A percentile compares a stretch with the other conserved stretches of the same genome.
Evolutionary conservation across 2,888 invertebrate genomes (phyloP).

Genomic region (Epistrophella euchroma): DNA sequence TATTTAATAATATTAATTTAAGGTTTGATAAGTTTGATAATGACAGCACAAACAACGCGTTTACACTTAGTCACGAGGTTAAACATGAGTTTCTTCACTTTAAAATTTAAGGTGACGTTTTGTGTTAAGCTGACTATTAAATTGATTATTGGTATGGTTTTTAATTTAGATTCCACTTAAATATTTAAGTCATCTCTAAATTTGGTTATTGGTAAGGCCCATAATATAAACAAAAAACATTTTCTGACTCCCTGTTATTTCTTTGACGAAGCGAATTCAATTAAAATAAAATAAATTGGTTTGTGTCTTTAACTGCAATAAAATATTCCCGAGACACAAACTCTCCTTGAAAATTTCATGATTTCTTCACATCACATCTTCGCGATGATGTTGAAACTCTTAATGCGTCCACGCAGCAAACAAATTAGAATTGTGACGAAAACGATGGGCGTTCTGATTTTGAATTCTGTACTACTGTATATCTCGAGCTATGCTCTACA

Average conservation of each 20-base stretch:
- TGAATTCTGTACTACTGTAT: slow-evolving; percentile 33
- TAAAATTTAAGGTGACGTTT: no score
- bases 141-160: no score
- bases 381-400: slow-evolving; percentile 67
- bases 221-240: background rate
- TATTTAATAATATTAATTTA: no score
- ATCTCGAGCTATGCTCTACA: slow-evolving; percentile 53
- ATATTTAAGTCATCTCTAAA: no score
- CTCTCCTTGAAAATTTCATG: slow-evolving; percentile 21
- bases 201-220: no score
- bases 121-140: no score
- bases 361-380: slow-evolving; percentile 47
- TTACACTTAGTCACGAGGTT: no score
- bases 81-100: no score
- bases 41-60: no score
- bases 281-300: slow-evolving; percentile 28
- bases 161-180: no score
- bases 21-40: no score
- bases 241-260: background rate
- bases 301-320: slow-evolving; percentile 38
- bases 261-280: slow-evolving; percentile 3
- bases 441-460: slow-evolving; percentile 44
- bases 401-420: slow-evolving; percentile 50
- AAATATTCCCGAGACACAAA: slow-evolving; percentile 41
- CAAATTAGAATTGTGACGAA: slow-evolving; percentile 43